Base-by-base conservation (phyloP, 1,140 invertebrate genomes). In the Eueides isabella region DNA sequence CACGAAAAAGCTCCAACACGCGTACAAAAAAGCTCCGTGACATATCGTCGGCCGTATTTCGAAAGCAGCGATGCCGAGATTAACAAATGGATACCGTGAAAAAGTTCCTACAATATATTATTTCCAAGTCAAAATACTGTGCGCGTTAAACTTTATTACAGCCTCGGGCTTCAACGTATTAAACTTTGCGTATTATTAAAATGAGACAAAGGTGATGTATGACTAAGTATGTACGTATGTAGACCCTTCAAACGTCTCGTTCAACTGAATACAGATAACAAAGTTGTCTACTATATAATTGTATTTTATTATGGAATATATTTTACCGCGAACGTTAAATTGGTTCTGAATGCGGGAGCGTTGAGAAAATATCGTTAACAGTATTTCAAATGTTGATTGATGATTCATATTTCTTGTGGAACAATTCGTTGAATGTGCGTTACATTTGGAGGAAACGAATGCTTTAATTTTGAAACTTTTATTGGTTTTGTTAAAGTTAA, bases 161-260 rank as follows among this genome's bases (percentile, higher is more conserved):
- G 86, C 87, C 79, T 66, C 78, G 76, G 78, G 86, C 79, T 71
- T 79, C 29, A 48, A 66, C 69, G 69, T 77, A 88, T 88, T 86
- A 85, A 89, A 88, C 86, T 89, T 87, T 74, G 83, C 71, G 81
- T 86, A 89, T 89, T 89, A 88, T 88, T 88, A 84, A 88, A 89
- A 88, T 87, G 86, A 79, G 79, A 83, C 81, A 84, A 85, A 83
- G 78, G 82, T 81, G 70, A 75, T 28, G 55, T 71, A 48, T 66
- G 4, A 70, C 11, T 67, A 66, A 35, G 69, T 38, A 69, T 38
- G 35, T 16, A 5, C 7, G 2, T 44, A 7, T 41, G 5, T 41
- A 44, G 12, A 16, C 38, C 12, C 38, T n/a, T 16, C 14, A 41
- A 41, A 41, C 31, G 31, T 33, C 31, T 33, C 4, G 2, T 44